A percentile compares a stretch with the other conserved stretches of the same genome.
phyloP scores from a whole-genome alignment of 2,797 vertebrate species.

The Galaxias olidus region DNA sequence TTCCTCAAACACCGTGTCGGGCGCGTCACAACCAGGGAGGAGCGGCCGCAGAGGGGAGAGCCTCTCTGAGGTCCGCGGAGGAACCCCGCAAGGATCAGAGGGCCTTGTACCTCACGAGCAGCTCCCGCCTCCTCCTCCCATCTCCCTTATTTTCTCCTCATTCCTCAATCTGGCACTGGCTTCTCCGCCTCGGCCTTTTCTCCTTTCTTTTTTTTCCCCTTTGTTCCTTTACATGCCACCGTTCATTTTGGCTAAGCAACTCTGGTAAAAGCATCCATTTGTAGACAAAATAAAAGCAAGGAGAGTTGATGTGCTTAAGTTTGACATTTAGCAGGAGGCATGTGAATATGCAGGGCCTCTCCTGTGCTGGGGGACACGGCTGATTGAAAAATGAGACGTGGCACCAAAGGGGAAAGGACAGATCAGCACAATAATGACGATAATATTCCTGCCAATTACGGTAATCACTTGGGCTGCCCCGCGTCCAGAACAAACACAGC shows the following conservation, averaged over 20 bases:
- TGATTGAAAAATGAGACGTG: conserved; percentile 38
- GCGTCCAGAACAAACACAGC: conserved; percentile 24
- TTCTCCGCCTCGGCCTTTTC: too few relatives aligned
- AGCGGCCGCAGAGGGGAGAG: conserved; percentile 39
- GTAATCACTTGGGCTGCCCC: conserved; percentile 38
- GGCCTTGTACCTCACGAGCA: conserved; percentile 53
- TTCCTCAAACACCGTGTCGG: conserved; percentile 73
- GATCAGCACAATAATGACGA: conserved; percentile 48
- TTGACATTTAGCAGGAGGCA: conserved; percentile 44
- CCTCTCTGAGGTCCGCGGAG: conserved; percentile 55
- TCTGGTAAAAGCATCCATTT: conserved; percentile 42
- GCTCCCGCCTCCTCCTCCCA: conserved; percentile 50
- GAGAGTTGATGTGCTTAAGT: conserved; percentile 39
- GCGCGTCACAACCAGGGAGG: conserved; percentile 30
- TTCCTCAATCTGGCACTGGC: conserved; percentile 25
- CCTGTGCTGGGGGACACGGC: conserved; percentile 25
- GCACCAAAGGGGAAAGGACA: conserved; percentile 17
- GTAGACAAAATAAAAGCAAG: conserved; percentile 19
- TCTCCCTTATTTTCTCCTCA: conserved; percentile 29
- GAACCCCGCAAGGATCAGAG: conserved; percentile 67
- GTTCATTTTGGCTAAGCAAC: conserved; percentile 35
- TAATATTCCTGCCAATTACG: conserved; percentile 41
- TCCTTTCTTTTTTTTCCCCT: conserved; percentile 19
- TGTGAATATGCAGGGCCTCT: conserved; percentile 19
- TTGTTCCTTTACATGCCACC: conserved; percentile 21